phyloP scores from a whole-genome alignment of 2,113 vertebrate genomes.

The Semicossyphus pulcher region DNA sequence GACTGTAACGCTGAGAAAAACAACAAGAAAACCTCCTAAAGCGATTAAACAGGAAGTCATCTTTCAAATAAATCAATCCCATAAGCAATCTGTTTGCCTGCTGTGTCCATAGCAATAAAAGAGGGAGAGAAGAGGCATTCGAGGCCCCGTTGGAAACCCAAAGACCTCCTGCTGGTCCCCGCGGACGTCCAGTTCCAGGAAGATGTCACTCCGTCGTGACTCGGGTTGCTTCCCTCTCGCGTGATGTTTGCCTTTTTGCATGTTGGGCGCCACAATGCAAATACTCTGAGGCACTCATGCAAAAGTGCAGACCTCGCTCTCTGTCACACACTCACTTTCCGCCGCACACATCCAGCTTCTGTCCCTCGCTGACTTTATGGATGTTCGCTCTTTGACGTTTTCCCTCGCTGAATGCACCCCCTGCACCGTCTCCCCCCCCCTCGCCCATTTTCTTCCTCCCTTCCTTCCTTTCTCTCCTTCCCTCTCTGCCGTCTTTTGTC shows the following conservation, averaged over 20 bases:
- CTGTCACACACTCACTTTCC: conserved; percentile 21
- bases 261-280: conserved; percentile 58
- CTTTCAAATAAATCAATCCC: neutral
- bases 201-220: conserved; percentile 35
- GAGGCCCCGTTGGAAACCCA: neutral
- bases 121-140: neutral
- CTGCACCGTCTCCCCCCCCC: too few species aligned
- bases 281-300: conserved; percentile 50
- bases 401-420: conserved; percentile 59
- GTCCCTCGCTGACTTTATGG: conserved; percentile 67
- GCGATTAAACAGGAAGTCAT: conserved; percentile 19
- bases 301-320: conserved; percentile 53
- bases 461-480: conserved; percentile 13
- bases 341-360: conserved; percentile 42
- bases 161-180: conserved; percentile 13
- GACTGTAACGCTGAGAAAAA: neutral
- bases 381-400: conserved; percentile 69
- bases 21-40: conserved; percentile 7
- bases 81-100: neutral
- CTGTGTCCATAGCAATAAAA: conserved; percentile 1
- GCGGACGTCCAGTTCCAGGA: conserved; percentile 23
- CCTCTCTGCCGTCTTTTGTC: conserved; percentile 69
- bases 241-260: conserved; percentile 56
- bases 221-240: conserved; percentile 28
- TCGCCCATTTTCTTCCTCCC: neutral